A percentile compares a stretch with the other conserved stretches of the same genome.
Evolutionary conservation across 2,797 vertebrate species (phyloP).

Genomic region (Heliangelus exortis): DNA sequence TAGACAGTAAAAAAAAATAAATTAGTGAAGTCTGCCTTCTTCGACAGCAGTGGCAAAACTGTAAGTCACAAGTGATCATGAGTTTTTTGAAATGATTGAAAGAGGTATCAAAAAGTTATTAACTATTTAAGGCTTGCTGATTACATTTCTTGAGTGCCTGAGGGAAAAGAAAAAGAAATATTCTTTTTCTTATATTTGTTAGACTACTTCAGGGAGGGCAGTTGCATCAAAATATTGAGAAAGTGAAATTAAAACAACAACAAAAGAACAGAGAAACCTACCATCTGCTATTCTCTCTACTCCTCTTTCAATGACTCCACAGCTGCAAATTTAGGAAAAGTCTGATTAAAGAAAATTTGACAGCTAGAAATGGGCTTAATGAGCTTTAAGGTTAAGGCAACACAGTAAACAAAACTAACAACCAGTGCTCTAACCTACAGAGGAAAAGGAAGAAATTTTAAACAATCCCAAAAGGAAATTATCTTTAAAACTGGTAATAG

Average conservation of each 20-base stretch:
- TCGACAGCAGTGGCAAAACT: neutral
- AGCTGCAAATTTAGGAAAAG: neutral
- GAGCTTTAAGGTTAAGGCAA: neutral
- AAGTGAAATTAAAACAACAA: neutral
- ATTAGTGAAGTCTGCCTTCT: neutral
- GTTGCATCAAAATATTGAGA: neutral
- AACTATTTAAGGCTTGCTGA: constrained; percentile 1
- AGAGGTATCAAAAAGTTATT: constrained; percentile 20
- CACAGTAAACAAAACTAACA: neutral
- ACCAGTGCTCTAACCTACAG: neutral
- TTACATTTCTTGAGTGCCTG: neutral
- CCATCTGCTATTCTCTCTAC: neutral
- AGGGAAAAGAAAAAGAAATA: neutral
- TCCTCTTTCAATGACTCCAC: neutral
- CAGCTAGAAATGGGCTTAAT: neutral
- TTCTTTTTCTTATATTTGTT: neutral
- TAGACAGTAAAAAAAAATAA: neutral
- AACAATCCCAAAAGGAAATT: neutral
- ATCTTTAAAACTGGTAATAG: neutral
- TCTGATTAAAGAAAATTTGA: neutral
- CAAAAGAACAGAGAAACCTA: neutral
- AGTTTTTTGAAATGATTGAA: neutral
- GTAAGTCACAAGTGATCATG: neutral
- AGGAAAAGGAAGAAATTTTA: neutral
- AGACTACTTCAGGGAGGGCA: neutral